Base-by-base conservation (phyloP, 2,113 vertebrate species). In the Macroglossus sobrinus region DNA sequence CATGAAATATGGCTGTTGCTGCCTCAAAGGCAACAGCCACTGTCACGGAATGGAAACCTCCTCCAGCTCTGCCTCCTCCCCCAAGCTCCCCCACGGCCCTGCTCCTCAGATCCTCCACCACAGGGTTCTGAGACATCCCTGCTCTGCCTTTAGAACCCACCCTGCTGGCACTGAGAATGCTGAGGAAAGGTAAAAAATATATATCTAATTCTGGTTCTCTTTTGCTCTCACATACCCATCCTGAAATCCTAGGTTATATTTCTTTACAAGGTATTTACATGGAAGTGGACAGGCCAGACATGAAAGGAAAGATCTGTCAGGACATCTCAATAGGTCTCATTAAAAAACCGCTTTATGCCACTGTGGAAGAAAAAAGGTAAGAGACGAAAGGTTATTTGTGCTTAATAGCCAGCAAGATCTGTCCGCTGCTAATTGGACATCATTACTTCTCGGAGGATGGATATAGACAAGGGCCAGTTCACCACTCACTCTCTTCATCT, bases 1-100 rank as follows among this genome's bases (percentile, higher is more conserved):
- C 98, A 98, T 98, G 97, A 99, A 98, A 98, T 98, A 99, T 97
- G 97, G 96, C 97, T 97, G 95, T 88, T 92, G 80, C 94, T 92
- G 93, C 95, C 98, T 98, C 97, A 98, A 97, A 98, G 96, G 97
- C 97, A 96, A 97, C 98, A 97, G 82, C 93, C 87, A 95, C 97
- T 97, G 96, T 71, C 88, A 94, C 57, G 97, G 90, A 95, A 97
- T 90, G 93, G 96, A 97, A 97, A 87, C 81, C 21, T 96, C 94
- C 93, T 97, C 91, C 6, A 69, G 61, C 78, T 98, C 84, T n/a
- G 38, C 69, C 78, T 30, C 22, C 68, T 19, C 9, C 26, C 63
- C 15, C 47, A 47, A 40, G 2, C 21, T 14, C 30, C 71, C 63
- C 71, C 22, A 26, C 4, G 43, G 66, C 69, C 84, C 38, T n/a